A percentile compares a stretch with the other conserved stretches of the same genome.
These are phyloP conservation scores for Etia nguti DNA, from an alignment of 2,113 vertebrate species.

Conservation along the genomic window DNA sequence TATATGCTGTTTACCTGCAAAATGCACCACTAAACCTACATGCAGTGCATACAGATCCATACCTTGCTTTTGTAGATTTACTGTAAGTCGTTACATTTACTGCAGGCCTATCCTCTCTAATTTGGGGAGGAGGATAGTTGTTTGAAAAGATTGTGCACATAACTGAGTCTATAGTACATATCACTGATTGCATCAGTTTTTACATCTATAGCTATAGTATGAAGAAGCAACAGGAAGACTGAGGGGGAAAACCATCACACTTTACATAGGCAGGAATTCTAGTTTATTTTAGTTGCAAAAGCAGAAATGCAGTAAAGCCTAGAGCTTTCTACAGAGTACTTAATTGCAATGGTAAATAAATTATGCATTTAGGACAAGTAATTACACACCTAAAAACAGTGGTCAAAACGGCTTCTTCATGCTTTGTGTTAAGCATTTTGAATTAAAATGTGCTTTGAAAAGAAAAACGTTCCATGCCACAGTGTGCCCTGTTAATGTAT, in stretches of 20 bases:
- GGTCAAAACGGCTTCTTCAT: background rate
- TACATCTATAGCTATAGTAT: background rate
- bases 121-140: background rate
- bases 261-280: background rate
- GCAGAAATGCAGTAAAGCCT: background rate
- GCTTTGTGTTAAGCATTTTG: background rate
- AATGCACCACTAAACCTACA: background rate
- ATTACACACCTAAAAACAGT: background rate
- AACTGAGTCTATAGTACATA: background rate
- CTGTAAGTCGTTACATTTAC: background rate
- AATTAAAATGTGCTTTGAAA: background rate
- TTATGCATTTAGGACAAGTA: background rate
- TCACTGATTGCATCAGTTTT: background rate
- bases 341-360: background rate
- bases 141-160: background rate
- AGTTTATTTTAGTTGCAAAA: background rate
- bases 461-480: background rate
- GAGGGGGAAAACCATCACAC: rapidly evolving
- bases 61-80: background rate
- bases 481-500: background rate
- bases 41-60: background rate
- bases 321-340: background rate
- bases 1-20: background rate
- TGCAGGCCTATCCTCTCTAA: background rate
- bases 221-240: background rate